Percentiles rank a stretch among this genome's conserved stretches.
These are phyloP conservation scores for Bujurquina vittata DNA, from an alignment of 2,113 vertebrate species.

Conservation along the genomic window DNA sequence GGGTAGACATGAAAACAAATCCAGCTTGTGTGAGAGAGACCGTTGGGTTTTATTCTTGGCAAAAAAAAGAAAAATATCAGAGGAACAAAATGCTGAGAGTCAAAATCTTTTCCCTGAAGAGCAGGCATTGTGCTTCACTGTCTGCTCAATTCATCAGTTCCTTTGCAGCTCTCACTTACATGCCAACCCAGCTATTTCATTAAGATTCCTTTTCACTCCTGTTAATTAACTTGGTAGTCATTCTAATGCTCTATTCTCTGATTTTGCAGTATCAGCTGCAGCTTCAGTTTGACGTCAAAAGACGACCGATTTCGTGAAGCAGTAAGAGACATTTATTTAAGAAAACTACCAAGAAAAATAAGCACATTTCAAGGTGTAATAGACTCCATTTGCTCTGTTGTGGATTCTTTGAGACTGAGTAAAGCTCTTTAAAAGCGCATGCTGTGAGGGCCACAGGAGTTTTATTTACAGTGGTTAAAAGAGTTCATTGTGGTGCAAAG, in stretches of 20 bases:
- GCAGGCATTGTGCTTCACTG: not conserved
- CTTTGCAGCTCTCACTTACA: not conserved
- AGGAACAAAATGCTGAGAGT: not conserved
- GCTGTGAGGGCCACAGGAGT: not conserved
- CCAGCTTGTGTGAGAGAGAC: not conserved
- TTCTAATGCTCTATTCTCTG: not conserved
- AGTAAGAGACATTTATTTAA: not conserved
- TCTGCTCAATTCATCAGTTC: not conserved
- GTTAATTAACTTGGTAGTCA: slow-evolving; percentile 4
- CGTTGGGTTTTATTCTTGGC: not conserved
- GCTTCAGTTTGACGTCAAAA: not conserved
- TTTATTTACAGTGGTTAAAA: not conserved
- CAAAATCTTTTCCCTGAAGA: not conserved
- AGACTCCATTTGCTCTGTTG: not conserved
- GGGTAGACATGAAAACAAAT: not conserved
- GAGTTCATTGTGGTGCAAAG: not conserved
- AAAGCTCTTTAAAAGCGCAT: not conserved
- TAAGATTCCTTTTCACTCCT: not conserved
- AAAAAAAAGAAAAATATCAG: not conserved
- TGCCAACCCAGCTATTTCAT: slow-evolving; percentile 13
- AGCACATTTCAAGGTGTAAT: not conserved
- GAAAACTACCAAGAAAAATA: not conserved
- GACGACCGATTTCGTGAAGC: not conserved
- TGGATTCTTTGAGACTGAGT: not conserved
- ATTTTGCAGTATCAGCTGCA: slow-evolving; percentile 4